A percentile compares a stretch with the other conserved stretches of the same genome.
Conservation (phyloP, 2,113 vertebrate genomes). For the Clarias gariepinus region DNA sequence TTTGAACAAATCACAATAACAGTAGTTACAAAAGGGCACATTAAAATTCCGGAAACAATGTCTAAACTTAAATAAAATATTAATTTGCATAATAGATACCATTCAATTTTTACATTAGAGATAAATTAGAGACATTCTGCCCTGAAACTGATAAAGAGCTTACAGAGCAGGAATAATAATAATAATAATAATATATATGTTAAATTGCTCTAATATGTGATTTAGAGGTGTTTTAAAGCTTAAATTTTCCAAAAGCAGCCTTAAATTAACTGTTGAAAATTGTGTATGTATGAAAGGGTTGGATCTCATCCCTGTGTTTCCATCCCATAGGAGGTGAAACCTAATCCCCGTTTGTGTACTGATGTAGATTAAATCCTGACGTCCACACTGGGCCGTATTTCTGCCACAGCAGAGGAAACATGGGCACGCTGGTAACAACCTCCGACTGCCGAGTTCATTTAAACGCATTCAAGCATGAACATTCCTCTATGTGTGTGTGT, state of each 20-base stretch:
- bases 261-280: not conserved
- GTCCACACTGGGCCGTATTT: not conserved
- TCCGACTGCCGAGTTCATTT: slow-evolving; percentile 11
- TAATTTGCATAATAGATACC: too few relatives aligned
- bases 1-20: not conserved
- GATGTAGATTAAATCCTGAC: not conserved
- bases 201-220: not conserved
- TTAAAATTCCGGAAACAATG: not conserved
- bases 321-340: not conserved
- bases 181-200: not conserved
- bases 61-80: too few relatives aligned
- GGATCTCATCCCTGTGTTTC: not conserved
- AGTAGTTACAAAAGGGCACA: not conserved
- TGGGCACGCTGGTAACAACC: not conserved
- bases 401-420: not conserved
- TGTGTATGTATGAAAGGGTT: not conserved
- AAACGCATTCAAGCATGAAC: not conserved
- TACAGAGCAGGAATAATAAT: not conserved
- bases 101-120: not conserved
- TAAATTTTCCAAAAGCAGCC: not conserved
- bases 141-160: not conserved
- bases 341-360: not conserved
- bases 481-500: not conserved
- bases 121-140: not conserved
- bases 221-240: not conserved